A percentile compares a stretch with the other conserved stretches of the same genome.
Evolutionary conservation across 2,113 vertebrate species (phyloP).

Genomic region (Sphyrna mokarran): DNA sequence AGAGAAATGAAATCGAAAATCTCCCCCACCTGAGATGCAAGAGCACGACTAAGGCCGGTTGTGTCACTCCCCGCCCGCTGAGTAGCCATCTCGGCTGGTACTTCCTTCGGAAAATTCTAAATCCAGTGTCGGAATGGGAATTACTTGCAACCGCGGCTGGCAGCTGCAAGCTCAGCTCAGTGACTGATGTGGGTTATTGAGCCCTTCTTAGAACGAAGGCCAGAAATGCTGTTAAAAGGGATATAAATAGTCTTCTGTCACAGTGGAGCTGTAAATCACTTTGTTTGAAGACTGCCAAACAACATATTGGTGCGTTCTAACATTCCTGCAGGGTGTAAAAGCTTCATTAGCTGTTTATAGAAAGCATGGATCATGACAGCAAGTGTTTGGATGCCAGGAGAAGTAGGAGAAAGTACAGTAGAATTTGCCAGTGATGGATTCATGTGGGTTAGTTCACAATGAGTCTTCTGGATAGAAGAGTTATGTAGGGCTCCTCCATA

Average conservation of each 20-base stretch:
- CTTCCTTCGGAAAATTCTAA: background rate
- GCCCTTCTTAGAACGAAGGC: background rate
- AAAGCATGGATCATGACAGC: background rate
- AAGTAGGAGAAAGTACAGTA: background rate
- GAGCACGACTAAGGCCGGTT: background rate
- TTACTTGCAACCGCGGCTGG: background rate
- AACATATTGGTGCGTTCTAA: background rate
- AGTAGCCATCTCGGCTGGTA: background rate
- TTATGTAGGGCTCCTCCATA: background rate
- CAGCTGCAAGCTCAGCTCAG: background rate
- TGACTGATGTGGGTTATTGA: background rate
- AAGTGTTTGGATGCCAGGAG: background rate
- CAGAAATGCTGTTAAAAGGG: background rate
- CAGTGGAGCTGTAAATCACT: background rate
- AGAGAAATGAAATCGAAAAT: background rate
- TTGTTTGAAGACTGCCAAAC: background rate
- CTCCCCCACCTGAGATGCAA: background rate
- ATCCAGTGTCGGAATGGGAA: background rate
- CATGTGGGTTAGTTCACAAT: background rate
- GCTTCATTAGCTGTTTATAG: background rate
- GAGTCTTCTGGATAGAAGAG: background rate
- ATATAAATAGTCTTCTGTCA: background rate
- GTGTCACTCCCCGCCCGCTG: background rate
- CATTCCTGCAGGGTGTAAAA: background rate
- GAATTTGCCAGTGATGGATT: background rate